Evolutionary conservation across 2,888 invertebrate species (phyloP), one percentile per base, ranked within the genome.

Genomic region (Ptilodon capucinus): DNA sequence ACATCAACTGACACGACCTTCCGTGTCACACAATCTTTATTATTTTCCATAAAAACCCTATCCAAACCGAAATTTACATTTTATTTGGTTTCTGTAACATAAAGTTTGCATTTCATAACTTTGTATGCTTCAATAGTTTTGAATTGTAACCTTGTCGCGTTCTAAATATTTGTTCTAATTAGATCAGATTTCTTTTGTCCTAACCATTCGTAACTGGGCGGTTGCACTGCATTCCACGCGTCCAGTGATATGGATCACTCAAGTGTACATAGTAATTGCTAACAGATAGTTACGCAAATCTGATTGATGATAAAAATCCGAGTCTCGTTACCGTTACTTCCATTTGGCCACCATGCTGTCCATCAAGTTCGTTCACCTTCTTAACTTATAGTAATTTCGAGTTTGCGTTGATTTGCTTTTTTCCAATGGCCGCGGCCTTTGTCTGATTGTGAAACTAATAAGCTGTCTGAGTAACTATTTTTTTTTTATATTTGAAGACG

Each of bases 241-340:
- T 54, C 68, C 72, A 76, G 70, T 77, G 74, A 74, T 76, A 76
- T 77, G 68, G 64, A 67, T 57, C 64, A 67, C 67, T 71, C 72
- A 68, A 76, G 72, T 79, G 77, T 76, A 73, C 68, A 64, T 64
- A 74, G 80, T 84, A 86, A 87, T 86, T 86, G 84, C 79, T 82
- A 84, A 81, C 80, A 84, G 77, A 86, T 86, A 78, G 86, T 90
- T 90, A 87, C 85, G 87, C 86, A 88, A 87, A 88, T 84, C 86
- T 88, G 88, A 90, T 89, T 81, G 84, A 89, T 85, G 91, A 88
- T 90, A 84, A 89, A 84, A 76, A 87, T 84, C 81, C 69, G 70
- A 64, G 67, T 58, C 60, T 68, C 49, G 61, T 74, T 81, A 81
- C 90, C 90, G 90, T 91, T 90, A 87, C 74, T 80, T 85, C 81